Base-by-base conservation (phyloP, 2,888 invertebrate species). In the Teleogryllus oceanicus region DNA sequence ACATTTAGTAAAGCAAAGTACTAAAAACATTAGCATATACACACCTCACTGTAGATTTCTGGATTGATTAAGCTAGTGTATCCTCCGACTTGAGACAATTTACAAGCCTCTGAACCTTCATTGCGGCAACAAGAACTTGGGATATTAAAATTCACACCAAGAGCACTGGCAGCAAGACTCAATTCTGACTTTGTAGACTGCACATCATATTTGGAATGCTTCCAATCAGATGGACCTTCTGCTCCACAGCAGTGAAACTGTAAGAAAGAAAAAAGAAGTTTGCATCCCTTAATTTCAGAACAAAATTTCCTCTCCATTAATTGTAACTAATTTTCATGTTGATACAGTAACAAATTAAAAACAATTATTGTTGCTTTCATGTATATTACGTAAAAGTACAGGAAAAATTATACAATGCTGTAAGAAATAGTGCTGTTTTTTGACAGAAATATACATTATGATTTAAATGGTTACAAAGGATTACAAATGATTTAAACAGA, bases 161-260 rank as follows among this genome's bases (percentile, higher is more conserved):
- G 13, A n/a, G 62, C 13, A 62, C 62, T 62, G 10, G 10, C 62
- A 62, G 62, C 62, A 18, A 62, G n/a, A n/a, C 62, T 62, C 62
- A 62, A 62, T 18, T 62, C 62, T 12, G 62, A 89, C 62, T 62
- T 62, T 13, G 62, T 62, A n/a, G 13, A n/a, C 49, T 87, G 87
- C 78, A 88, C 88, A 81, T 89, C 90, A 84, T 90, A 92, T 83
- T 88, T 89, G 82, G 91, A 92, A 20, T 90, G 89, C 79, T 90
- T 89, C 94, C 94, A 95, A 86, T 94, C 94, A 1, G 87, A 87
- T 3, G 94, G 92, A 76, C 90, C 90, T 83, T 90, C 90, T 3
- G 93, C 93, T 37, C 95, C 96, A 85, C 96, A 96, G 85, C 95
- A 96, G 83, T 92, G 87, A 81, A 95, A 88, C 92, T 93, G 85